Evolutionary conservation across 2,797 vertebrate genomes (phyloP).

Genomic region (Eremophila alpestris): DNA sequence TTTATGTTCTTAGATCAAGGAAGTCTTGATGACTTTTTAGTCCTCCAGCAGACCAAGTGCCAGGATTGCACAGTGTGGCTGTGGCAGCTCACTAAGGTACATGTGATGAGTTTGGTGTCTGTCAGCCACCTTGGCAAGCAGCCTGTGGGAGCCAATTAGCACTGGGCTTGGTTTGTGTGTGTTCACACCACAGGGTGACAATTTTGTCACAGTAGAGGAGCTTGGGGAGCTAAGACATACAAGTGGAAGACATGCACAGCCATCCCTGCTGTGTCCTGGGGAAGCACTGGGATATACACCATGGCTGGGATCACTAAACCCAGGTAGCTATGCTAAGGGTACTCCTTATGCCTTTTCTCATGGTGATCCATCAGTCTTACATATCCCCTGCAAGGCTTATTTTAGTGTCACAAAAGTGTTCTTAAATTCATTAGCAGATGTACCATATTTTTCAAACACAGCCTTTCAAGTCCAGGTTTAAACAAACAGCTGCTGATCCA

Average conservation of each 20-base stretch:
- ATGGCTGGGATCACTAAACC: neutral
- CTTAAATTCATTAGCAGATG: neutral
- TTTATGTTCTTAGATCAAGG: neutral
- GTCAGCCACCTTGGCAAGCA: neutral
- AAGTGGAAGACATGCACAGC: neutral
- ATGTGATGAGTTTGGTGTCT: accelerated
- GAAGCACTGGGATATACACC: neutral
- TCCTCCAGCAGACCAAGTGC: neutral
- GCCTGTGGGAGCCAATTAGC: neutral
- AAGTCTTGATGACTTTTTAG: neutral
- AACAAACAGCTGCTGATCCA: neutral
- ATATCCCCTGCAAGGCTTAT: neutral
- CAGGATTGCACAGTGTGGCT: neutral
- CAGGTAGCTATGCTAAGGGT: neutral
- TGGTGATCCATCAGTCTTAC: neutral
- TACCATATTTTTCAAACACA: neutral
- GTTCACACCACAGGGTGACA: neutral
- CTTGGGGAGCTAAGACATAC: neutral
- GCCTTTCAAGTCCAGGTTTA: neutral
- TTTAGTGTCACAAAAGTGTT: neutral
- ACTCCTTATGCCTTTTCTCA: neutral
- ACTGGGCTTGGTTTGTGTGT: neutral
- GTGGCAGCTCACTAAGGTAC: neutral
- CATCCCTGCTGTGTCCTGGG: neutral
- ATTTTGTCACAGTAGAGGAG: neutral